phyloP scores from a whole-genome alignment of 2,888 invertebrate species.

The Myopa testacea region DNA sequence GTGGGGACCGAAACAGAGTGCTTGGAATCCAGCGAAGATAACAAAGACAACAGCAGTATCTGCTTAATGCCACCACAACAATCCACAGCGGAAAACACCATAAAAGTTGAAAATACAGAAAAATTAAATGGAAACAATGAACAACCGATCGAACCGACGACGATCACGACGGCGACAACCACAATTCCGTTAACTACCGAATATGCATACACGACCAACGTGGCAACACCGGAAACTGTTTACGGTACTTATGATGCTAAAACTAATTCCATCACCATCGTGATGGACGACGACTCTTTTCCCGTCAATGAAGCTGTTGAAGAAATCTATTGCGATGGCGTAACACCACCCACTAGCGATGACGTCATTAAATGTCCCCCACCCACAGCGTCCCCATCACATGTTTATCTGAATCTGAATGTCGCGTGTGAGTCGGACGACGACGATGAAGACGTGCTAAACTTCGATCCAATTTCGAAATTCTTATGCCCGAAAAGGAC shows the following conservation, averaged over 20 bases:
- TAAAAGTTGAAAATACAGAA: conserved; percentile 3
- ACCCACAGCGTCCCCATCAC: conserved; percentile 60
- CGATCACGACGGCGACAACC: too few species aligned
- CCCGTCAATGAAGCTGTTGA: conserved; percentile 69
- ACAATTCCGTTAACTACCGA: conserved; percentile 22
- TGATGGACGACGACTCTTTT: conserved; percentile 74
- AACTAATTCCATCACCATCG: conserved; percentile 79
- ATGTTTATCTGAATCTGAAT: conserved; percentile 57
- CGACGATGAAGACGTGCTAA: conserved; percentile 55
- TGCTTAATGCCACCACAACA: conserved; percentile 54
- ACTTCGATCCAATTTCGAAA: conserved; percentile 61
- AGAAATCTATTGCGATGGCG: conserved; percentile 68
- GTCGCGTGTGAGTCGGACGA: conserved; percentile 49
- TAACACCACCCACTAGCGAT: conserved; percentile 56
- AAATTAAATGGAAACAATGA: conserved; percentile 38
- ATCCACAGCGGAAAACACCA: not conserved
- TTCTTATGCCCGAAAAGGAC: conserved; percentile 59
- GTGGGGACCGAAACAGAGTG: conserved; percentile 89
- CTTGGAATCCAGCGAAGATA: conserved; percentile 80
- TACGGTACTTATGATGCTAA: conserved; percentile 80
- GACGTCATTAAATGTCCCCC: conserved; percentile 57
- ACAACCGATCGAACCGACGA: not conserved
- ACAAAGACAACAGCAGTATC: conserved; percentile 62
- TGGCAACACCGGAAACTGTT: conserved; percentile 71
- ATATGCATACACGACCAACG: conserved; percentile 33